These are phyloP conservation scores for Potorous gilbertii DNA, from an alignment of 2,797 vertebrate species.

Conservation along the genomic window DNA sequence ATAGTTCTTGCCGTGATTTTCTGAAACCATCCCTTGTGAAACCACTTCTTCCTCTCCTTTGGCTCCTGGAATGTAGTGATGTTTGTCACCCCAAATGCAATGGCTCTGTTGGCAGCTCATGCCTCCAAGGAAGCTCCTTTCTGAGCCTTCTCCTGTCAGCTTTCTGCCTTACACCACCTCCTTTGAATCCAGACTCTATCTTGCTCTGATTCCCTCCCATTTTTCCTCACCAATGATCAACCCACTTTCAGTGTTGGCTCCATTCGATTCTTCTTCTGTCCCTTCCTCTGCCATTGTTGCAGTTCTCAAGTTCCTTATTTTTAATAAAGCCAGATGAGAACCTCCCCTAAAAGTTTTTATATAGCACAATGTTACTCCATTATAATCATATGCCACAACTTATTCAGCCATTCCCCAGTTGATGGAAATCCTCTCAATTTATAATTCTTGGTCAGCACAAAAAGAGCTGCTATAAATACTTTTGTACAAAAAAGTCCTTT, in stretches of 20 bases:
- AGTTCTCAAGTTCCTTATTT: background rate
- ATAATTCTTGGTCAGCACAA: no score
- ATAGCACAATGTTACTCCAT: background rate
- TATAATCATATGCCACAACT: no score
- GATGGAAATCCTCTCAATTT: no score
- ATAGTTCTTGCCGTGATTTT: no score
- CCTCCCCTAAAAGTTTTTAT: background rate
- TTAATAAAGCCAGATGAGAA: background rate
- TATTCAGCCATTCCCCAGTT: no score
- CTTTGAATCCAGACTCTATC: no score
- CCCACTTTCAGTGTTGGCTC: background rate
- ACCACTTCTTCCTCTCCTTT: slow-evolving; percentile 82
- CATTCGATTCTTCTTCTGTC: background rate
- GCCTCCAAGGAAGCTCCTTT: slow-evolving; percentile 72
- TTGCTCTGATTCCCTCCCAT: accelerated
- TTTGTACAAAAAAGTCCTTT: no score
- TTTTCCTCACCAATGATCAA: background rate
- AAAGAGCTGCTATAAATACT: no score
- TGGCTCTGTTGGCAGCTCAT: slow-evolving; percentile 86
- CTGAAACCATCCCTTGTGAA: background rate
- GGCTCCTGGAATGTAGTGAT: slow-evolving; percentile 94
- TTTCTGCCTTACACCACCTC: background rate
- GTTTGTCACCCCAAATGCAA: slow-evolving; percentile 86
- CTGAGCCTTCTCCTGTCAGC: slow-evolving; percentile 48
- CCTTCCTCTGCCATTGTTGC: background rate